Base-by-base conservation (phyloP, 2,113 vertebrate species). In the Carollia perspicillata region DNA sequence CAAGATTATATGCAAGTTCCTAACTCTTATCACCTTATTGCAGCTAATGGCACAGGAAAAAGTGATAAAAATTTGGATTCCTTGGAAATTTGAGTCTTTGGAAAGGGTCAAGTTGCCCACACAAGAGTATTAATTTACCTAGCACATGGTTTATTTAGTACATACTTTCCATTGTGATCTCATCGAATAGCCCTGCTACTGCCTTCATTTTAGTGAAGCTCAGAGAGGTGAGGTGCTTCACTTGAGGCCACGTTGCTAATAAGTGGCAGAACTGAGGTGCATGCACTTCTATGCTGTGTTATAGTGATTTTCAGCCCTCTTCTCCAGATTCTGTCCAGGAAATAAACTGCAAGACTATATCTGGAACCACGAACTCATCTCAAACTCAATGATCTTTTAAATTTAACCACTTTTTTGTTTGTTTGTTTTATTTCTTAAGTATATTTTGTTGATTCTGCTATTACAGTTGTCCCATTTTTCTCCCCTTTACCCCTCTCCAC, bases 201-300 rank as follows among this genome's bases (percentile, higher is more conserved):
- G 8, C 65, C 3, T 94, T 63, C 55, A 55, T 55, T 80, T 40
- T 33, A 35, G 20, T 37, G 17, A 71, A 55, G 8, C 28, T 75
- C 84, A 75, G 74, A 49, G 53, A 69, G 20, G 28, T 12, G 17
- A 84, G 55, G 18, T 33, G 20, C 60, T 49, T 65, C 20, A n/a
- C 47, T 11, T 11, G 18, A 86, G 49, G 26, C 17, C 74, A 92
- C 1, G 7, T 18, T 35, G 22, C 23, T 75, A 42, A 35, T 7
- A 28, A 71, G 12, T 44, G 40, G 63, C 37, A 53, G 37, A 49
- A 42, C 8, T 3, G 26, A 47, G 14, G 33, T 7, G 0, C 2
- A 18, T 1, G 1, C 4, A 28, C n/a, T n/a, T n/a, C n/a, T n/a
- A n/a, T 30, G 42, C 4, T 0, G 1, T 18, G 5, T 53, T 68